Evolutionary conservation across 2,797 vertebrate species (phyloP).

Genomic region (Xenopus petersii): DNA sequence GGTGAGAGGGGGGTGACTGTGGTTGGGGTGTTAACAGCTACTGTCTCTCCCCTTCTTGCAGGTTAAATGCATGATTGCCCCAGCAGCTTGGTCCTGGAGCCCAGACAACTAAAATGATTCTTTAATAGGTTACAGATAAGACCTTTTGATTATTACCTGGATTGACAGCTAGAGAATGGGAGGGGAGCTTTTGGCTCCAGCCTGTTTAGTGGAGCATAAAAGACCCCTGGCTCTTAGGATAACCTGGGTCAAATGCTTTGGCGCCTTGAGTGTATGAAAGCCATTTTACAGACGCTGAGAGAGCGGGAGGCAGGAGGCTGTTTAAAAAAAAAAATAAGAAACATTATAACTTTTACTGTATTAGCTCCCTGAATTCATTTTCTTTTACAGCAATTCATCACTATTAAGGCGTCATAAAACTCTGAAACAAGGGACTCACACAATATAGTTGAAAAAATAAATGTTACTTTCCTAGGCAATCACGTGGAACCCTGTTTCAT

Average conservation of each 20-base stretch:
- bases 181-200: constrained; percentile 71
- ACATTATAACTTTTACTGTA: background rate
- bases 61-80: constrained; percentile 55
- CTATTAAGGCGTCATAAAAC: constrained; percentile 4
- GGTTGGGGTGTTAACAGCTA: constrained; percentile 56
- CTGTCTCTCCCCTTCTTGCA: constrained; percentile 51
- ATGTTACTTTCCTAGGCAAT: background rate
- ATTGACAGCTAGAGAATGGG: constrained; percentile 78
- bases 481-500: background rate
- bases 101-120: constrained; percentile 48
- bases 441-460: background rate
- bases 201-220: constrained; percentile 79
- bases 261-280: constrained; percentile 84
- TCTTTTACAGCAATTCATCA: constrained; percentile 26
- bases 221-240: constrained; percentile 68
- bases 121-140: constrained; percentile 71
- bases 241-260: constrained; percentile 86
- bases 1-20: constrained; percentile 36
- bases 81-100: constrained; percentile 53
- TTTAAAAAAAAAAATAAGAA: background rate
- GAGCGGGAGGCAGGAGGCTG: constrained; percentile 47
- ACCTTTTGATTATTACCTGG: constrained; percentile 76
- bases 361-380: background rate
- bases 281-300: constrained; percentile 70
- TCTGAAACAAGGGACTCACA: too few species aligned